phyloP scores from a whole-genome alignment of 2,797 vertebrate species.

The Perodicticus potto region DNA sequence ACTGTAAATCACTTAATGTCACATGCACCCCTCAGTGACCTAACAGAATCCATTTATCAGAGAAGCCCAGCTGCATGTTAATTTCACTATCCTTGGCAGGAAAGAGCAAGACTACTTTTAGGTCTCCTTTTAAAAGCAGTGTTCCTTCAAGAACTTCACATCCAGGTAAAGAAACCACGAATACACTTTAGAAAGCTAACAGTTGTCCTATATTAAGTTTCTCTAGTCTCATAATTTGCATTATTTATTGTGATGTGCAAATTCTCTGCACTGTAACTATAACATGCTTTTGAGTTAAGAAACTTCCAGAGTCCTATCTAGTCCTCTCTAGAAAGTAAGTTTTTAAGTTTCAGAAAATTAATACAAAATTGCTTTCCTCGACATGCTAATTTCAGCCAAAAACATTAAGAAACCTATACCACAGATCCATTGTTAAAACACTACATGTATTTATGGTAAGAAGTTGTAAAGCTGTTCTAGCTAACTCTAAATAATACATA shows the following conservation, averaged over 20 bases:
- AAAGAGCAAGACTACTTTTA: conserved; percentile 76
- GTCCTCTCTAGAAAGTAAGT: conserved; percentile 50
- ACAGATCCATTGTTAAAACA: background rate
- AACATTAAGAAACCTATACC: background rate
- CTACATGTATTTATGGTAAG: background rate
- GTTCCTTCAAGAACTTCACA: conserved; percentile 75
- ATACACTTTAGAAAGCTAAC: conserved; percentile 50
- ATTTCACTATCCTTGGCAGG: conserved; percentile 88
- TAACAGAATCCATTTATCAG: conserved; percentile 94
- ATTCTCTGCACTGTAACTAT: background rate
- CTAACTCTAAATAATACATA: background rate
- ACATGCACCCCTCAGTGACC: conserved; percentile 92
- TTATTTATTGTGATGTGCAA: conserved; percentile 51
- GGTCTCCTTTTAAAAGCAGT: conserved; percentile 74
- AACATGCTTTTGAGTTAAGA: conserved; percentile 50
- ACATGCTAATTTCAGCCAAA: conserved; percentile 63
- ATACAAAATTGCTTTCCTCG: conserved; percentile 69
- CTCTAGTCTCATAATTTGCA: background rate
- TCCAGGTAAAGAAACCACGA: conserved; percentile 29
- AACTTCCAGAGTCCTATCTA: conserved; percentile 51
- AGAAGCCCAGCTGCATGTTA: conserved; percentile 93
- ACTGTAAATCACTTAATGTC: conserved; percentile 98
- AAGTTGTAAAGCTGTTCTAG: conserved; percentile 9
- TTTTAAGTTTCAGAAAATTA: conserved; percentile 80
- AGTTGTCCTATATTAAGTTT: conserved; percentile 51